Base-by-base conservation (phyloP, 23 tunicate genomes). In the Phallusia fumigata region DNA sequence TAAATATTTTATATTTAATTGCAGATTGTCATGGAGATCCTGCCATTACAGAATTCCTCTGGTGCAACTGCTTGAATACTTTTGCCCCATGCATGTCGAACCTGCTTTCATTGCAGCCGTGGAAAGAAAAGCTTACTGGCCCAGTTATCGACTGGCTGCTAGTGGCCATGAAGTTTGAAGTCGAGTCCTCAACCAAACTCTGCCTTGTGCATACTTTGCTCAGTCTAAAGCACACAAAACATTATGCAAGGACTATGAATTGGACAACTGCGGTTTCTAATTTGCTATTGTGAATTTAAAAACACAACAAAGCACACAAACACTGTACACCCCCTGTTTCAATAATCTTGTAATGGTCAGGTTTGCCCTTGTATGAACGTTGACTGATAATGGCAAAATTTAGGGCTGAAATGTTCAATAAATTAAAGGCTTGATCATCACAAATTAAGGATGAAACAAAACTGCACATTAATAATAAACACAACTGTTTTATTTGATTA, bases 81-180 rank as follows among this genome's bases (percentile, higher is more conserved):
- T 24, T 58, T 13, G 26, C 69, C 28, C 69, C 69, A 21, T 58
- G 28, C 26, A 58, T 15, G 0, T 83, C 73, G 11, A 31, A 21
- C 30, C 51, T 83, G 28, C 34, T 74, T 18, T 30, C 35, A 10
- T 18, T 19, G 0, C 0, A 19, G 11, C 45, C 69, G 21, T 45
- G 51, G 40, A 33, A 74, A 35, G 80, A 83, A 45, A 31, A 74
- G 31, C 13, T 83, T 13, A 83, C 79, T 32, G 40, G 75, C 0
- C 47, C 22, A 19, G 0, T 83, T 33, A 75, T 74, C 18, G 86
- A 83, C 64, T 83, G 86, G 85, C 51, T 82, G 53, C 22, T 82
- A 12, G 18, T 74, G 19, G 32, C 74, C 44, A 36, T 21, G 28
- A 58, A 22, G 2, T 13, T 6, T 22, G 28, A 58, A 5, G 28